phyloP scores from a whole-genome alignment of 2,888 invertebrate species.

The Omphaloscelis lunosa region DNA sequence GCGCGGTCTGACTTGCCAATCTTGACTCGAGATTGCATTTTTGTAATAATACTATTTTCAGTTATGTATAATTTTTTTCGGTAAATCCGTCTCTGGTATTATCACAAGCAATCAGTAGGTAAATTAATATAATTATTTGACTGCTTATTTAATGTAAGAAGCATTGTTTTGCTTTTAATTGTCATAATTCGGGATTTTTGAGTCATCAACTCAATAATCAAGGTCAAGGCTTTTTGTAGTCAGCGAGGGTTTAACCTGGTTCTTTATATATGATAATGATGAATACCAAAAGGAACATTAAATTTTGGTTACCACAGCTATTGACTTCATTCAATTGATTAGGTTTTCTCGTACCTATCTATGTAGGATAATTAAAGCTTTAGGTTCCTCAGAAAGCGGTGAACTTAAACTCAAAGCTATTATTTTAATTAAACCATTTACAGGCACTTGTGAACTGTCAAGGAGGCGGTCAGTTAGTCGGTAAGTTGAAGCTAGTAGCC shows the following conservation, averaged over 20 bases:
- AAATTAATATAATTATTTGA: constrained; percentile 5
- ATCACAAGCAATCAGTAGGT: not conserved
- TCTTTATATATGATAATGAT: too few species aligned
- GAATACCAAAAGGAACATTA: too few species aligned
- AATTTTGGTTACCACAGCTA: too few species aligned
- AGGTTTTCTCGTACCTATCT: not conserved
- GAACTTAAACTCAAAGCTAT: too few species aligned
- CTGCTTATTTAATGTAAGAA: not conserved
- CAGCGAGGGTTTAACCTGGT: not conserved
- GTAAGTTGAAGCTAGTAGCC: too few species aligned
- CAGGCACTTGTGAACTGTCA: too few species aligned
- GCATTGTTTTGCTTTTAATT: not conserved
- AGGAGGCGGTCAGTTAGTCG: too few species aligned
- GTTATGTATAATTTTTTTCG: not conserved
- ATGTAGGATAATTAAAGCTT: not conserved
- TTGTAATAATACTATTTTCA: not conserved
- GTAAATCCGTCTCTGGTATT: not conserved
- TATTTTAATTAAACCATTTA: too few species aligned
- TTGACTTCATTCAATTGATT: not conserved
- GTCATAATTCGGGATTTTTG: constrained; percentile 4
- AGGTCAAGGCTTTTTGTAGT: not conserved
- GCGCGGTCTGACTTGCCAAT: not conserved
- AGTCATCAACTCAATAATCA: not conserved
- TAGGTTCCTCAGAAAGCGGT: too few species aligned
- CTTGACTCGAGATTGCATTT: not conserved